Percentiles rank a stretch among this genome's conserved stretches.
These are phyloP conservation scores for Aegotheles bennettii DNA, from an alignment of 2,113 vertebrate genomes.

Conservation along the genomic window DNA sequence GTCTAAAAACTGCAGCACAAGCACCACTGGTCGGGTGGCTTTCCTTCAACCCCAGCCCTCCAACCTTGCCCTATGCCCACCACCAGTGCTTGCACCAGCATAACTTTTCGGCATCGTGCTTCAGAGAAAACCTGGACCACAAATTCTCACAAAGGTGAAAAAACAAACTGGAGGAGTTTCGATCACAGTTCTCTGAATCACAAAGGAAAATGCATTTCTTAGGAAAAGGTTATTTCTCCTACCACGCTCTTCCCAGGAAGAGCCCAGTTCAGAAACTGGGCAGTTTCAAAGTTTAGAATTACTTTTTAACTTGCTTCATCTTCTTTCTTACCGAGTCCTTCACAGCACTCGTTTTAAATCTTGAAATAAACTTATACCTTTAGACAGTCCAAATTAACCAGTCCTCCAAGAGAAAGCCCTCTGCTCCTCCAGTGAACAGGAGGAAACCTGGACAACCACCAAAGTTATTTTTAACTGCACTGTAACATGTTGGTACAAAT, in stretches of 20 bases:
- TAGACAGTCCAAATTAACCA: slow-evolving; percentile 1
- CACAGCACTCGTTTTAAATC: not conserved
- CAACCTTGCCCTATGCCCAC: not conserved
- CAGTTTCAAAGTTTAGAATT: not conserved
- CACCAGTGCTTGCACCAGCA: not conserved
- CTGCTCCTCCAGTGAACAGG: not conserved
- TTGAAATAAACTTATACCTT: not conserved
- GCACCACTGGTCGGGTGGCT: not conserved
- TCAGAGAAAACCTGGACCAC: not conserved
- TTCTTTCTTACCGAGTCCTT: not conserved
- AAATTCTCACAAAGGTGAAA: not conserved
- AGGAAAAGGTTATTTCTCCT: not conserved
- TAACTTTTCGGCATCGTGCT: accelerated
- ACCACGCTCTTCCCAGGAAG: not conserved
- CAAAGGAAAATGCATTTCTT: not conserved
- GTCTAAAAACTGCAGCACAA: not conserved
- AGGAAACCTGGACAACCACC: slow-evolving; percentile 12
- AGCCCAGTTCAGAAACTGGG: not conserved
- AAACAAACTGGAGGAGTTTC: not conserved
- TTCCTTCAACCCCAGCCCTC: not conserved
- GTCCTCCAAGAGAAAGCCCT: not conserved
- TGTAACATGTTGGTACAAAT: not conserved
- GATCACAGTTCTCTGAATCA: not conserved
- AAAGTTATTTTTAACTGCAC: slow-evolving; percentile 13
- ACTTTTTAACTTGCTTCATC: not conserved